Evolutionary conservation across 2,888 invertebrate genomes (phyloP).

Genomic region (Tineola bisselliella): DNA sequence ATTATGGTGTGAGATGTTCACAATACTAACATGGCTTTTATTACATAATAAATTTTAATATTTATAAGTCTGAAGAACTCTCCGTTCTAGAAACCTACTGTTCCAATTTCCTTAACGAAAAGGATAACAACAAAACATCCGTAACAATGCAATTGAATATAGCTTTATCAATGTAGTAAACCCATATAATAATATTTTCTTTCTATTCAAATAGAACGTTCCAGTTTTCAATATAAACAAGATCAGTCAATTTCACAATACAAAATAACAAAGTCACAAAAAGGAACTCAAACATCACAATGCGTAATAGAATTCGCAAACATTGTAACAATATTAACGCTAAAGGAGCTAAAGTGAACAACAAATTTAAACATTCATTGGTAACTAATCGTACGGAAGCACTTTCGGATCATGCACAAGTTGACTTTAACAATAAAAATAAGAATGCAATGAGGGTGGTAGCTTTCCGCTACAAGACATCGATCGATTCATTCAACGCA

Average conservation of each 20-base stretch:
- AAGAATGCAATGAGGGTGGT: slow-evolving; percentile 47
- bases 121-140: neutral
- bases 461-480: slow-evolving; percentile 2
- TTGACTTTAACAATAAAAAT: slow-evolving; percentile 35
- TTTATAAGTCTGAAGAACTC: neutral
- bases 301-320: slow-evolving; percentile 66
- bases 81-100: too few species aligned
- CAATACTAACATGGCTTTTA: neutral
- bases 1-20: neutral
- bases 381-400: slow-evolving; percentile 60
- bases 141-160: neutral
- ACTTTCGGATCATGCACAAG: slow-evolving; percentile 56
- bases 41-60: neutral
- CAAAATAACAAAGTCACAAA: slow-evolving; percentile 41
- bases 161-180: neutral
- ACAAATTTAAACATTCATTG: slow-evolving; percentile 63
- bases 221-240: slow-evolving; percentile 26
- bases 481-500: neutral
- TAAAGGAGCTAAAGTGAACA: slow-evolving; percentile 64
- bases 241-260: slow-evolving; percentile 50
- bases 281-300: slow-evolving; percentile 39
- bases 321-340: slow-evolving; percentile 65
- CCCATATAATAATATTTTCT: slow-evolving; percentile 3
- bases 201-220: slow-evolving; percentile 10
- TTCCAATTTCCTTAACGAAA: too few species aligned